Evolutionary conservation across 1,140 invertebrate species (phyloP), one percentile per base, ranked within the genome.

Genomic region (Zaprionus vittiger): DNA sequence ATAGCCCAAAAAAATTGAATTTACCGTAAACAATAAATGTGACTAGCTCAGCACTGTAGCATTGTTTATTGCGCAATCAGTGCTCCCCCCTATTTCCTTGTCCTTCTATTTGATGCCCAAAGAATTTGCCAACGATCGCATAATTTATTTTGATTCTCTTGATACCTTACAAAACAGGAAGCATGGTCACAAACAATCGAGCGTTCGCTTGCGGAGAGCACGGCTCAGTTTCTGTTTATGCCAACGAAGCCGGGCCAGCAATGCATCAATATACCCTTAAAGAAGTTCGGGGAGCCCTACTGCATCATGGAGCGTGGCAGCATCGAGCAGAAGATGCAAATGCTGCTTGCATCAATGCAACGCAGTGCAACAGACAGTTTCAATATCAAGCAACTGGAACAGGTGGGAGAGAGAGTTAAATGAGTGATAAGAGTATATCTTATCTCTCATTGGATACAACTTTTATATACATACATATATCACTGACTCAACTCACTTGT

Each of bases 101-200:
- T 2, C 22, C 22, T 17, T n/a, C 47, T 52, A 63, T 52, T 44
- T 6, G 47, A 31, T 28, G 37, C 54, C 38, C 64, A 34, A 54
- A 47, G 59, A 37, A 61, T 74, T 56, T 62, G 72, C 49, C 24
- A 28, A 70, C 59, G 66, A 56, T 57, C 26, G 56, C 56, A 66
- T 55, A 38, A 60, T 73, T 44, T 59, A 41, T 74, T 70, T 71
- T 37, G 22, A 60, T 70, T 63, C 12, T 41, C 61, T 65, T 47
- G 9, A 54, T 62, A n/a, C n/a, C 5, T 22, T 64, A 44, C n/a
- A 17, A 47, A 83, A 81, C 71, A 92, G 91, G 84, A 89, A 83
- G 70, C 82, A 41, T 92, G 91, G 91, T 86, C 91, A 11, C 81
- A 86, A 57, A 79, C 89, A 56, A 86, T 92, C 26, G 91, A 92